Conservation (phyloP, 2,888 invertebrate genomes). For the Caenorhabditis imperialis region DNA sequence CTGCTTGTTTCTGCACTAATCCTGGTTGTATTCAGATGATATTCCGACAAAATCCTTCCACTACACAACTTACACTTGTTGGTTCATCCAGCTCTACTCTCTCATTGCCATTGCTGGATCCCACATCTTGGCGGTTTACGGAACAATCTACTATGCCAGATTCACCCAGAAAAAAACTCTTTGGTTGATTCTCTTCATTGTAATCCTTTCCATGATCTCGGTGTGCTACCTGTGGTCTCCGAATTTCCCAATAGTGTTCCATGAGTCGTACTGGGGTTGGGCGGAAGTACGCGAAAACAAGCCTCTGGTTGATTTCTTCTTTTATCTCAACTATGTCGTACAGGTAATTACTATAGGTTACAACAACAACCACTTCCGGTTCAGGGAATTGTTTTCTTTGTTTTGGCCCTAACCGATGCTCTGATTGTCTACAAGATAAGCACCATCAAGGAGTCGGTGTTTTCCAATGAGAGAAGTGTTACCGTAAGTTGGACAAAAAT, state of each 20-base stretch:
- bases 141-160: constrained; percentile 33
- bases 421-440: constrained; percentile 54
- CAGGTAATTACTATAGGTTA: constrained; percentile 15
- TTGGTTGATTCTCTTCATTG: constrained; percentile 4
- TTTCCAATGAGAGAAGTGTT: constrained; percentile 29
- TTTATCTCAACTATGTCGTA: constrained; percentile 49
- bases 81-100: constrained; percentile 52
- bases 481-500: constrained; percentile 26
- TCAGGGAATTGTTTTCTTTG: constrained; percentile 50
- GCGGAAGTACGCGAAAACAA: constrained; percentile 39
- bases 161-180: constrained; percentile 36
- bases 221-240: constrained; percentile 43
- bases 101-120: constrained; percentile 50
- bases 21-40: constrained; percentile 24
- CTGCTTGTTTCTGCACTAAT: no score
- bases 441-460: constrained; percentile 37
- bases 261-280: constrained; percentile 51
- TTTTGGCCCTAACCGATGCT: constrained; percentile 42
- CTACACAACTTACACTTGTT: constrained; percentile 49
- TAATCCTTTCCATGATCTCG: constrained; percentile 41
- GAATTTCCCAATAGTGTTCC: constrained; percentile 38
- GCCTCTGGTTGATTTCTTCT: constrained; percentile 39
- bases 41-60: constrained; percentile 51
- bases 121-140: constrained; percentile 49
- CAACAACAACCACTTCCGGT: constrained; percentile 13